These are phyloP conservation scores for Parnassius mnemosyne DNA, from an alignment of 2,888 invertebrate species.

Conservation along the genomic window DNA sequence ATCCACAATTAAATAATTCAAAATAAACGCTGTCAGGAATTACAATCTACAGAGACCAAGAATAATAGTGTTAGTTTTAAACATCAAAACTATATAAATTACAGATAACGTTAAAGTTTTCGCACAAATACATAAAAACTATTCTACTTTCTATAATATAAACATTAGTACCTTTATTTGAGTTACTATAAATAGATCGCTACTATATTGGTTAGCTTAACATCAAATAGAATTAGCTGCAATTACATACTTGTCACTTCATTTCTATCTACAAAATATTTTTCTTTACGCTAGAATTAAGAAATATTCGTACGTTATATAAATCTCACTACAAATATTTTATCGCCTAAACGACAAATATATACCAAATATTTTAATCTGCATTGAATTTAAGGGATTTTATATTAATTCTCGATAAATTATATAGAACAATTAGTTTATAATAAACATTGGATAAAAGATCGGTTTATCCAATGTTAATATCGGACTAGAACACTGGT, in stretches of 20 bases:
- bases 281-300: constrained; percentile 29
- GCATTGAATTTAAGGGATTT: constrained; percentile 7
- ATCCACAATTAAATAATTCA: neutral
- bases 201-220: constrained; percentile 14
- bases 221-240: constrained; percentile 9
- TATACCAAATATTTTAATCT: constrained; percentile 8
- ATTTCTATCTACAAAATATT: constrained; percentile 31
- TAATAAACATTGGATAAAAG: constrained; percentile 6
- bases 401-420: constrained; percentile 2
- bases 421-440: constrained; percentile 21
- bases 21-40: constrained; percentile 17
- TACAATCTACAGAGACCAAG: constrained; percentile 5
- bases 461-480: constrained; percentile 10
- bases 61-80: neutral
- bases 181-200: constrained; percentile 24
- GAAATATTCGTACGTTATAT: constrained; percentile 27
- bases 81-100: neutral
- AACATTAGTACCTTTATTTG: constrained; percentile 14
- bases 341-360: constrained; percentile 13
- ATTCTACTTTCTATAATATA: constrained; percentile 6
- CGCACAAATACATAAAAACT: neutral
- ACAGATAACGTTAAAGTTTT: neutral
- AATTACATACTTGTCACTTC: constrained; percentile 20
- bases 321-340: constrained; percentile 29
- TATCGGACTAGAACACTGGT: constrained; percentile 73